A percentile compares a stretch with the other conserved stretches of the same genome.
Evolutionary conservation across 2,888 invertebrate species (phyloP).

Genomic region (Dioctria rufipes): DNA sequence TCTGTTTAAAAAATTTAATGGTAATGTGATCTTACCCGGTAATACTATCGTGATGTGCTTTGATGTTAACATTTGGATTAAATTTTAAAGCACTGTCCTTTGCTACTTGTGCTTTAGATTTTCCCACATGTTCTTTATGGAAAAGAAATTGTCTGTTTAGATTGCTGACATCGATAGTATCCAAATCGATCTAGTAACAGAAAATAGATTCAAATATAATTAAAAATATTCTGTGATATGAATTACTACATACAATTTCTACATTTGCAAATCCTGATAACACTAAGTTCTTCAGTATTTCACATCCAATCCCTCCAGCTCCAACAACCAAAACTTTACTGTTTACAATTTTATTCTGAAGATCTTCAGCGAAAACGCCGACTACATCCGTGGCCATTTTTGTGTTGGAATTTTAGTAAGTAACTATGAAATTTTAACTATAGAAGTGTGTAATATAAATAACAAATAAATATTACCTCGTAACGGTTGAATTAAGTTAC

Average conservation of each 20-base stretch:
- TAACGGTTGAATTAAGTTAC: not conserved
- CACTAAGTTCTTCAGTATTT: constrained; percentile 97
- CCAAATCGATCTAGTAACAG: constrained; percentile 90
- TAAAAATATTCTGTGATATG: not conserved
- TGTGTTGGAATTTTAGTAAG: not conserved
- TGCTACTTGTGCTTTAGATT: constrained; percentile 95
- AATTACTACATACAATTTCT: constrained; percentile 82
- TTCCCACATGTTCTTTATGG: constrained; percentile 97
- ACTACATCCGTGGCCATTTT: constrained; percentile 79
- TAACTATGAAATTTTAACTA: not conserved
- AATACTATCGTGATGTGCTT: constrained; percentile 93
- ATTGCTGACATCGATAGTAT: constrained; percentile 99
- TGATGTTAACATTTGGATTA: constrained; percentile 90
- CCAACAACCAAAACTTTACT: constrained; percentile 91
- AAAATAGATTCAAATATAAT: not conserved
- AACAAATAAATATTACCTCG: not conserved
- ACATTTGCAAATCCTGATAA: constrained; percentile 94
- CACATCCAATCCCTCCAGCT: constrained; percentile 99
- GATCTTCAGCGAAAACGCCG: constrained; percentile 78
- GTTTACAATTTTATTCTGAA: constrained; percentile 78
- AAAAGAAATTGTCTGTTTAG: constrained; percentile 99
- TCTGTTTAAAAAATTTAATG: too few relatives aligned
- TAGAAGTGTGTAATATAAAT: not conserved
- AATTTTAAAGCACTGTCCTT: constrained; percentile 89
- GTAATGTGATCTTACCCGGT: constrained; percentile 78